These are phyloP conservation scores for Astreopora myriophthalma DNA, from an alignment of 64 coral and sea anemone species.

Conservation along the genomic window DNA sequence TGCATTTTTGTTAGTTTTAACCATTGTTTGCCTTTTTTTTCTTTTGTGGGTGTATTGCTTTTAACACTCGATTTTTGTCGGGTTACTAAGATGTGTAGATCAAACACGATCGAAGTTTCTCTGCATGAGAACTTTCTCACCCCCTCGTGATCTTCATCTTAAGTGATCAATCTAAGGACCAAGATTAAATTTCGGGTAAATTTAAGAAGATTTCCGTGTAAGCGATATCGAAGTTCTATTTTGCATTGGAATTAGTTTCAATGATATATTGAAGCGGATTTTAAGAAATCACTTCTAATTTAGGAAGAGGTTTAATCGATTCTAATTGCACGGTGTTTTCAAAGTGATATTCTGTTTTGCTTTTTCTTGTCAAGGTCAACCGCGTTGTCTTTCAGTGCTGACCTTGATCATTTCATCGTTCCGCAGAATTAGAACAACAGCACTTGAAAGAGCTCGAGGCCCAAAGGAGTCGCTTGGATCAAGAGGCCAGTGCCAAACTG, in stretches of 20 bases:
- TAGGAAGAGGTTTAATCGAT: background rate
- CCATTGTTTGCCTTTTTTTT: background rate
- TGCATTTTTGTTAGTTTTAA: background rate
- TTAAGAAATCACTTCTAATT: too few relatives aligned
- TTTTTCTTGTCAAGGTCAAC: too few relatives aligned
- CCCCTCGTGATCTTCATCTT: too few relatives aligned
- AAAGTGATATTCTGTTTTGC: background rate
- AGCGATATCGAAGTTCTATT: too few relatives aligned
- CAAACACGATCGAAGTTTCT: background rate
- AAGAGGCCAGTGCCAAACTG: slow-evolving; percentile 73
- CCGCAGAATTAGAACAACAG: slow-evolving; percentile 80
- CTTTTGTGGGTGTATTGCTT: background rate
- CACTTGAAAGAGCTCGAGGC: slow-evolving; percentile 77
- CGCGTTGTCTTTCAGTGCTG: background rate
- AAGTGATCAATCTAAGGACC: too few relatives aligned
- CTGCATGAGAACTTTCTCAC: background rate
- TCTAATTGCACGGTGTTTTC: background rate
- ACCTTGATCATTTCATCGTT: background rate
- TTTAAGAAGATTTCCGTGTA: too few relatives aligned
- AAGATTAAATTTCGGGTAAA: too few relatives aligned
- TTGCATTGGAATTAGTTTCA: too few relatives aligned
- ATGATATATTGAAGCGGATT: too few relatives aligned
- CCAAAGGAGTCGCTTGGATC: slow-evolving; percentile 67
- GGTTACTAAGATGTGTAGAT: background rate
- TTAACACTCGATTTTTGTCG: background rate